phyloP scores from a whole-genome alignment of 2,888 invertebrate genomes.

The Calephelis perditalis region DNA sequence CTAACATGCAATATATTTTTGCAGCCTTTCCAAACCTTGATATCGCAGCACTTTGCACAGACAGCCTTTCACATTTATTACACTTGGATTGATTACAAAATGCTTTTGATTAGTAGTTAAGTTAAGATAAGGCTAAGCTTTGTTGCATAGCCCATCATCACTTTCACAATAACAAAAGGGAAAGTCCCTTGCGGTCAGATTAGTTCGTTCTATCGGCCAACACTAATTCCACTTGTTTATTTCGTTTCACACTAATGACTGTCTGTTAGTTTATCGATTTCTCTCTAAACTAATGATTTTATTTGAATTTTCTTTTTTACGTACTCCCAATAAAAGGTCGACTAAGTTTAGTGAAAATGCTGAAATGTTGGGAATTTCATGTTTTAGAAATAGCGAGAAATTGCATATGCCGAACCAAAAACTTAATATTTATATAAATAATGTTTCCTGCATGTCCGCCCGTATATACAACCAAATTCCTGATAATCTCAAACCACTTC shows the following conservation, averaged over 20 bases:
- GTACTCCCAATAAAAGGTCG: not conserved
- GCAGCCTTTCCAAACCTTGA: not conserved
- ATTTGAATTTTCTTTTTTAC: slow-evolving; percentile 14
- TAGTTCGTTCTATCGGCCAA: slow-evolving; percentile 57
- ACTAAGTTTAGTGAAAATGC: not conserved
- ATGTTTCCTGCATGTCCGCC: no score
- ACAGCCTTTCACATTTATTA: no score
- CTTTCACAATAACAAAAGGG: slow-evolving; percentile 76
- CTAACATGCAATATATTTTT: not conserved
- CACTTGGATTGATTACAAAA: slow-evolving; percentile 9
- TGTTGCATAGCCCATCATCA: slow-evolving; percentile 68
- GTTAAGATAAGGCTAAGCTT: slow-evolving; percentile 56
- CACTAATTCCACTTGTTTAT: slow-evolving; percentile 68
- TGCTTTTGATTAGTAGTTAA: slow-evolving; percentile 35
- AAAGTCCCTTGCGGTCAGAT: slow-evolving; percentile 77
- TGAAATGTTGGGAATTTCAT: no score
- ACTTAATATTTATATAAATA: no score
- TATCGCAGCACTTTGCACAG: slow-evolving; percentile 11
- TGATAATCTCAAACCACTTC: no score
- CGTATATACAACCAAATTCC: no score
- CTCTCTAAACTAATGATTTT: slow-evolving; percentile 15
- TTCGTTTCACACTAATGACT: slow-evolving; percentile 56
- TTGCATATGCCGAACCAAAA: no score
- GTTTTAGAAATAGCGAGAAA: no score
- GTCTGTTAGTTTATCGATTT: slow-evolving; percentile 10